Evolutionary conservation across 2,888 invertebrate species (phyloP).

Genomic region (Tanypteryx hageni): DNA sequence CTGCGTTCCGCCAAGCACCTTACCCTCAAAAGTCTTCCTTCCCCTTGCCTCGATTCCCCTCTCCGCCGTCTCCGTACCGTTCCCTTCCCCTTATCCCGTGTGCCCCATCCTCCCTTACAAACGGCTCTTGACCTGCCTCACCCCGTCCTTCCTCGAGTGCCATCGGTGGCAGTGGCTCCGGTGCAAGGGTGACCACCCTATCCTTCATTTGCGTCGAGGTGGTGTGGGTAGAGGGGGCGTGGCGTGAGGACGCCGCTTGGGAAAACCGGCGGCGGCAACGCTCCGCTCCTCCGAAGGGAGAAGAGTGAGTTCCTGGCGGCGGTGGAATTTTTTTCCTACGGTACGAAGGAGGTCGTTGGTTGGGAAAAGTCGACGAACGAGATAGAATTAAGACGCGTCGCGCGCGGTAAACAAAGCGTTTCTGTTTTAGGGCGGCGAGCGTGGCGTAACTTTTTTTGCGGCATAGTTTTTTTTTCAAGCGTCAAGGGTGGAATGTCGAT

Average conservation of each 20-base stretch:
- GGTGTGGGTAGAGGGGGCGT: background rate
- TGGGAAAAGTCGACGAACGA: conserved; percentile 4
- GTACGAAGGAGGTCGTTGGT: background rate
- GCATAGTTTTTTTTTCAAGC: no score
- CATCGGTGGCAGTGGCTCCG: conserved; percentile 17
- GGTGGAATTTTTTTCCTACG: background rate
- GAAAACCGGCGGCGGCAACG: no score
- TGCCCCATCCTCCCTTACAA: background rate
- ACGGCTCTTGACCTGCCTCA: conserved; percentile 59
- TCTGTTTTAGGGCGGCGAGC: background rate
- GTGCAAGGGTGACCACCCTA: conserved; percentile 27
- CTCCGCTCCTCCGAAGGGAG: no score
- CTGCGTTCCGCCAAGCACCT: conserved; percentile 55
- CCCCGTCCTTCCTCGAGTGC: conserved; percentile 31
- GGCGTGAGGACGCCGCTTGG: background rate
- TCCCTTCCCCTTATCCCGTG: background rate
- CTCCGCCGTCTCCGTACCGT: background rate
- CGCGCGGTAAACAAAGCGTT: conserved; percentile 2
- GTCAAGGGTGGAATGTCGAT: no score
- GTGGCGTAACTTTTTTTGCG: no score
- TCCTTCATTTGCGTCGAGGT: conserved; percentile 1
- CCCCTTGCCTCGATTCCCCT: background rate
- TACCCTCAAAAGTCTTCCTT: conserved; percentile 6
- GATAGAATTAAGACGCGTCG: background rate
- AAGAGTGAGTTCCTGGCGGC: background rate